phyloP scores from a whole-genome alignment of 2,113 vertebrate genomes.

The Onychostoma macrolepis region DNA sequence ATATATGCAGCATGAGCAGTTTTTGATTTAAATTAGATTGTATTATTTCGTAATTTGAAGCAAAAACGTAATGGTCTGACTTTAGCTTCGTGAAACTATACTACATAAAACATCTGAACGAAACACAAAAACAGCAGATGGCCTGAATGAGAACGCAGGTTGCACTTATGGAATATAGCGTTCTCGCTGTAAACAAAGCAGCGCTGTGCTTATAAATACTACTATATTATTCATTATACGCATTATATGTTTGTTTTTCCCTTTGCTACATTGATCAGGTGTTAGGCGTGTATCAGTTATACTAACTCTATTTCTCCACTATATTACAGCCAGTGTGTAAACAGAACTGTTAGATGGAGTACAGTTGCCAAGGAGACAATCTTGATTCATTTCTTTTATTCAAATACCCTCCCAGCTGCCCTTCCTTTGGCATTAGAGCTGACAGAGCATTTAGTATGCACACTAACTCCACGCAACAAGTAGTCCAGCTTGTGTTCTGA shows the following conservation, averaged over 20 bases:
- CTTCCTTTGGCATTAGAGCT: not conserved
- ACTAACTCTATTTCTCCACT: not conserved
- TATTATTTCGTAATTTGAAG: too few species aligned
- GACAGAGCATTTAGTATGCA: not conserved
- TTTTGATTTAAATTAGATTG: too few species aligned
- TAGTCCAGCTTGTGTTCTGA: not conserved
- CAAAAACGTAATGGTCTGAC: too few species aligned
- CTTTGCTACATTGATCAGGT: not conserved
- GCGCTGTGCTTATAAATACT: too few species aligned
- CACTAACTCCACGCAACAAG: not conserved
- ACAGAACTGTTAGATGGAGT: slow-evolving; percentile 2
- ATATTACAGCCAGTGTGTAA: not conserved
- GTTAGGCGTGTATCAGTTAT: not conserved
- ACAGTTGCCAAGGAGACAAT: slow-evolving; percentile 12
- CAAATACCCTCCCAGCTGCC: slow-evolving; percentile 36
- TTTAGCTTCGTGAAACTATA: too few species aligned
- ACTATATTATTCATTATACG: too few species aligned
- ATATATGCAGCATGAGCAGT: too few species aligned
- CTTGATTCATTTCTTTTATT: slow-evolving; percentile 35
- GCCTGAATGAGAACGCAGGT: too few species aligned
- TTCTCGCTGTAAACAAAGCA: too few species aligned
- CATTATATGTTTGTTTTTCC: not conserved
- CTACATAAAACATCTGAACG: too few species aligned
- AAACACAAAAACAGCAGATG: too few species aligned
- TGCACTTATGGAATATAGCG: too few species aligned